Conservation (phyloP, 2,113 vertebrate species). For the Sinocyclocheilus anshuiensis region DNA sequence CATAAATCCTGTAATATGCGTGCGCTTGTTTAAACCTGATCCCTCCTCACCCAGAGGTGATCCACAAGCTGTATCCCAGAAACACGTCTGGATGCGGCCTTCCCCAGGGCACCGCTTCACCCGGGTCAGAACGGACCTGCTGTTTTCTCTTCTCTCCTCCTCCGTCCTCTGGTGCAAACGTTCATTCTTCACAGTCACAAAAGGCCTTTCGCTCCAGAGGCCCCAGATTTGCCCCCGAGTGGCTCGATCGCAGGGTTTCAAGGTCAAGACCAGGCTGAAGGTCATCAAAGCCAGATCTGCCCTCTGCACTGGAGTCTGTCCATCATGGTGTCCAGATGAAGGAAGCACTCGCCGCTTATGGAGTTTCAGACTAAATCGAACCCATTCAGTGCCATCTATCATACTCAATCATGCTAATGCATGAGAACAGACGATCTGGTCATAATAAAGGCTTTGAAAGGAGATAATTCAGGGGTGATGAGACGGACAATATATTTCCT, state of each 20-base stretch:
- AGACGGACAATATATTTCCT: constrained; percentile 34
- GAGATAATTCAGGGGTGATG: constrained; percentile 21
- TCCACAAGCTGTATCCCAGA: constrained; percentile 30
- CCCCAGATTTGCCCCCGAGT: constrained; percentile 36
- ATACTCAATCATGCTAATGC: constrained; percentile 62
- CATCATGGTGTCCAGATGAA: constrained; percentile 66
- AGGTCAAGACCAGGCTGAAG: constrained; percentile 65
- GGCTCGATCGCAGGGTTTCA: constrained; percentile 45
- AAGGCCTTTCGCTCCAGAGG: constrained; percentile 43
- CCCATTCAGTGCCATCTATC: constrained; percentile 65
- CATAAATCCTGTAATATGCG: constrained; percentile 60
- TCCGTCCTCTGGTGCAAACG: constrained; percentile 36
- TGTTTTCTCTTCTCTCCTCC: constrained; percentile 53
- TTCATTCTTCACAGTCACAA: constrained; percentile 64
- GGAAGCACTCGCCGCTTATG: constrained; percentile 63
- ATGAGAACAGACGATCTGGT: constrained; percentile 26
- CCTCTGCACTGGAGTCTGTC: constrained; percentile 62
- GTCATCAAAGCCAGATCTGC: constrained; percentile 65
- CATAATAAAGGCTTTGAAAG: constrained; percentile 27
- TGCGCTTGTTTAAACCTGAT: constrained; percentile 67
- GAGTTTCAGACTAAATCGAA: constrained; percentile 68
- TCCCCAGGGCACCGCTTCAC: constrained; percentile 51
- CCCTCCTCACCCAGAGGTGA: constrained; percentile 48
- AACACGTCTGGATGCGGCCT: constrained; percentile 47
- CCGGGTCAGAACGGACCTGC: constrained; percentile 64